phyloP scores from a whole-genome alignment of 2,113 vertebrate genomes.

The Osmerus mordax region DNA sequence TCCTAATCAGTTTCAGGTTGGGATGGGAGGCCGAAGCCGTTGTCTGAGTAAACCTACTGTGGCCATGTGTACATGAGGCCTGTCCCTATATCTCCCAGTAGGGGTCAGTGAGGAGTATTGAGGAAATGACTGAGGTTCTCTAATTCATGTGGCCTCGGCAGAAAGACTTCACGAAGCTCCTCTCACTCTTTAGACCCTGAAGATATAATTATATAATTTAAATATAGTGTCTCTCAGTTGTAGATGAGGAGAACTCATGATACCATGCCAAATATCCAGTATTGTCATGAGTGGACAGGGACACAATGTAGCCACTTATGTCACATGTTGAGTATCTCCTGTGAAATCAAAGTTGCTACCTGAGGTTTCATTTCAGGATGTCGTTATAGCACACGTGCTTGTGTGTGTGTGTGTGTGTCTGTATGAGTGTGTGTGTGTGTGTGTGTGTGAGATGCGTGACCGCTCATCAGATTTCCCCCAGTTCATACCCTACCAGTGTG shows the following conservation, averaged over 20 bases:
- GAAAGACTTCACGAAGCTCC: no score
- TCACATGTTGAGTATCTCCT: constrained; percentile 68
- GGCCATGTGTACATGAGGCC: neutral
- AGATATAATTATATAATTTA: no score
- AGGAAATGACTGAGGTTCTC: neutral
- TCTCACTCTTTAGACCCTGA: no score
- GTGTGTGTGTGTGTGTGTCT: constrained; percentile 24
- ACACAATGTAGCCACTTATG: constrained; percentile 57
- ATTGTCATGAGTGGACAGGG: no score
- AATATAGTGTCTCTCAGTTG: no score
- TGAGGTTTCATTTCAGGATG: constrained; percentile 78
- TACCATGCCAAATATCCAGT: no score
- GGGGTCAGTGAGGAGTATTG: constrained; percentile 50
- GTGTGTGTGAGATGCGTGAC: constrained; percentile 56
- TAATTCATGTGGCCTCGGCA: no score
- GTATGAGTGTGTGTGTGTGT: constrained; percentile 23
- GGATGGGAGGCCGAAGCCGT: no score
- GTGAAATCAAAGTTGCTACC: constrained; percentile 66
- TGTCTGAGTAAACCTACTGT: no score
- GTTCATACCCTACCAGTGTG: constrained; percentile 61
- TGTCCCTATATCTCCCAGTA: constrained; percentile 39
- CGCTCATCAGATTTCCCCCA: constrained; percentile 68
- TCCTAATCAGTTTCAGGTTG: no score
- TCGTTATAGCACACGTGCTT: constrained; percentile 55
- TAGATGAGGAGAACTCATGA: no score